A percentile compares a stretch with the other conserved stretches of the same genome.
Conservation (phyloP, 2,113 vertebrate species). For the Pseudonaja textilis region DNA sequence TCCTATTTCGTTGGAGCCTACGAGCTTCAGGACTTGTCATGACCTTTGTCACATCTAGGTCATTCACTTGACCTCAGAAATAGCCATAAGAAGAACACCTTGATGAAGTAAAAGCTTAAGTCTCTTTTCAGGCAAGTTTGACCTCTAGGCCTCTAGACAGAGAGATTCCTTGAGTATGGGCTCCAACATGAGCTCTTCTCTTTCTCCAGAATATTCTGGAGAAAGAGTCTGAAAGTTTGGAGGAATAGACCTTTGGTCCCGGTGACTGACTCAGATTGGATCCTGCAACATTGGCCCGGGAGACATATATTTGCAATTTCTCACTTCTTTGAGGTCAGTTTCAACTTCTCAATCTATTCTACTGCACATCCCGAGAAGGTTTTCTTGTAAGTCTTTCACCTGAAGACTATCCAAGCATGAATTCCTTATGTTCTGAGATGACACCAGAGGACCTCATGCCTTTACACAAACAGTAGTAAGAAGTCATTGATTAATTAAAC, state of each 20-base stretch:
- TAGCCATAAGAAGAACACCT: neutral
- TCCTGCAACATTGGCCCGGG: neutral
- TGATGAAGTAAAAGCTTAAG: neutral
- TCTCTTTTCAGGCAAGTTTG: neutral
- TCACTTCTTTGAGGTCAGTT: neutral
- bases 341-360: neutral
- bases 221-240: neutral
- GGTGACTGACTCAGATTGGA: neutral
- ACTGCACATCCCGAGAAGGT: neutral
- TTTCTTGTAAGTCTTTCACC: neutral
- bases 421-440: neutral
- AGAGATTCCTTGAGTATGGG: neutral
- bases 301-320: neutral
- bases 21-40: neutral
- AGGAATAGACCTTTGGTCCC: neutral
- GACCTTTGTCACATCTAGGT: constrained; percentile 47
- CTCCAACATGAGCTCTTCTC: too few species aligned
- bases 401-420: neutral
- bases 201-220: neutral
- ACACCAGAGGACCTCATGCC: neutral
- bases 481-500: neutral
- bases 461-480: neutral
- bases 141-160: neutral
- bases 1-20: constrained; percentile 25
- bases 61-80: constrained; percentile 44